Conservation (phyloP, 2,113 vertebrate genomes). For the Coturnix japonica region DNA sequence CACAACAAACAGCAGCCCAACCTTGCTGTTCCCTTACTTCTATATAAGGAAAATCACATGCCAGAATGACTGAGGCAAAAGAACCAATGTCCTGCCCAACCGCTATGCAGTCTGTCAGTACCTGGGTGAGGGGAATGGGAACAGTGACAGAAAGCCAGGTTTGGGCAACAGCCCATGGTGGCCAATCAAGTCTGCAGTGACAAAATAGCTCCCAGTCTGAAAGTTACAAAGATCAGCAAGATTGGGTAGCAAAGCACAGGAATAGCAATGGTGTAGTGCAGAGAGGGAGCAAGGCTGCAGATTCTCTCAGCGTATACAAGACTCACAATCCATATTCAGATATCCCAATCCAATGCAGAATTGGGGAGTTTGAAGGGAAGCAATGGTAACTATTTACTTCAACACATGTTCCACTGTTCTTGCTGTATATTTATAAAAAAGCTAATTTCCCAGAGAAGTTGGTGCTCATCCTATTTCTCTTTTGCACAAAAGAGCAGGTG, state of each 20-base stretch:
- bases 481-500: not conserved
- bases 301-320: not conserved
- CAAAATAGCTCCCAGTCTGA: not conserved
- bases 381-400: not conserved
- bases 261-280: fast-evolving
- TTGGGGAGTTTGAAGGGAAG: not conserved
- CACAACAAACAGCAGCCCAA: not conserved
- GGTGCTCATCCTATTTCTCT: not conserved
- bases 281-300: not conserved
- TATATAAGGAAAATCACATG: not conserved
- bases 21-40: not conserved
- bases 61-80: fast-evolving
- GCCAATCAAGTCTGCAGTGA: not conserved
- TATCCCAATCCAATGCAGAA: not conserved
- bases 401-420: not conserved
- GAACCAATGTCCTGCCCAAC: fast-evolving
- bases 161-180: fast-evolving
- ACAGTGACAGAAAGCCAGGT: not conserved
- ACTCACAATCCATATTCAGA: not conserved
- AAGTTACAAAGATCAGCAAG: not conserved
- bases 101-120: not conserved
- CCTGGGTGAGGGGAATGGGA: not conserved
- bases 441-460: not conserved
- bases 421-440: not conserved
- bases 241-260: not conserved